A percentile compares a stretch with the other conserved stretches of the same genome.
phyloP scores from a whole-genome alignment of 2,113 vertebrate species.

The Cepphus grylle region DNA sequence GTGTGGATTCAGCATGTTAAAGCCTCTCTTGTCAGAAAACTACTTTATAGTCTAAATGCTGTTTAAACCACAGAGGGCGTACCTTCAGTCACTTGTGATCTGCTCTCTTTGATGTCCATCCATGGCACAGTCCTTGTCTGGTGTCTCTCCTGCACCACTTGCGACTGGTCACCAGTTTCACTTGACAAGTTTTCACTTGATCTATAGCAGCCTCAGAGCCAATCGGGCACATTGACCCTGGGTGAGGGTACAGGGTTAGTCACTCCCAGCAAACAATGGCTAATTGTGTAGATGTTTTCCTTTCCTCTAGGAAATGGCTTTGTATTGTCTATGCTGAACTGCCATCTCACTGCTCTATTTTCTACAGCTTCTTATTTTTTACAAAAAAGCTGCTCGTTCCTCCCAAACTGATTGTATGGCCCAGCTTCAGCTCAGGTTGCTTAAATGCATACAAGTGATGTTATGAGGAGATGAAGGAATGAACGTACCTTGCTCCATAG shows the following conservation, averaged over 20 bases:
- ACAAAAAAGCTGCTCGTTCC: neutral
- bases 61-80: neutral
- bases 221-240: neutral
- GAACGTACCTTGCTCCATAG: accelerated
- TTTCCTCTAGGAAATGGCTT: neutral
- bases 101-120: neutral
- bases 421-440: neutral
- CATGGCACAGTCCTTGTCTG: neutral
- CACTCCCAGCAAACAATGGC: neutral
- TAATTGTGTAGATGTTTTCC: slow-evolving; percentile 12
- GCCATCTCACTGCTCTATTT: neutral
- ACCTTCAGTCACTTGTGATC: neutral
- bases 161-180: neutral
- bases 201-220: neutral
- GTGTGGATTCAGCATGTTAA: neutral
- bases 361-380: neutral
- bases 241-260: neutral
- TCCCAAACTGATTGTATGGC: neutral
- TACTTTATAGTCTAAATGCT: neutral
- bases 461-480: neutral
- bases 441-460: neutral
- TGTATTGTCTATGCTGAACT: neutral
- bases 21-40: neutral
- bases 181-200: neutral
- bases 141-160: neutral